These are phyloP conservation scores for Pachypeltis micranthus DNA, from an alignment of 1,140 invertebrate genomes.

Conservation along the genomic window DNA sequence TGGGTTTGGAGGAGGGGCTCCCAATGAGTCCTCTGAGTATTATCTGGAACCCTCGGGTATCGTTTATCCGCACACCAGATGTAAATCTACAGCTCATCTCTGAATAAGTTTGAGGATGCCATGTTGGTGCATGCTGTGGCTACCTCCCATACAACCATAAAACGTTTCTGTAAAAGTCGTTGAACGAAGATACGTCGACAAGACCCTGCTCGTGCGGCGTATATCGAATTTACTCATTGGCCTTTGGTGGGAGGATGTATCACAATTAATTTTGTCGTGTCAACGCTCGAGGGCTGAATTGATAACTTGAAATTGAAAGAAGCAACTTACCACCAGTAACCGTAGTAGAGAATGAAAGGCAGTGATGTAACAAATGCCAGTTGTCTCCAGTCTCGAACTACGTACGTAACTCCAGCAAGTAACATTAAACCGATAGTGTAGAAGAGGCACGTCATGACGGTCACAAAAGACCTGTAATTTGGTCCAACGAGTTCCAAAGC, in stretches of 20 bases:
- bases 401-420: conserved; percentile 65
- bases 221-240: neutral
- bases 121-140: too few relatives aligned
- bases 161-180: too few relatives aligned
- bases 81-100: too few relatives aligned
- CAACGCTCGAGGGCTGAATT: too few relatives aligned
- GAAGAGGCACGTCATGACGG: conserved; percentile 78
- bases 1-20: too few relatives aligned
- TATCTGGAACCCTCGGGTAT: too few relatives aligned
- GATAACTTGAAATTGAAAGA: neutral
- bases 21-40: too few relatives aligned
- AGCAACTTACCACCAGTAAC: conserved; percentile 58
- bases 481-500: conserved; percentile 79
- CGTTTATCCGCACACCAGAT: too few relatives aligned
- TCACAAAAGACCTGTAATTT: conserved; percentile 79
- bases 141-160: too few relatives aligned
- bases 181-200: too few relatives aligned
- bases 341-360: conserved; percentile 71
- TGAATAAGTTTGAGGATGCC: too few relatives aligned
- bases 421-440: conserved; percentile 76
- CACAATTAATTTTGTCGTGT: neutral
- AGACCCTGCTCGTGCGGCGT: too few relatives aligned
- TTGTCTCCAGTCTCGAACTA: conserved; percentile 67
- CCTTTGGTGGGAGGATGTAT: neutral
- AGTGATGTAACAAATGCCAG: conserved; percentile 65